Evolutionary conservation across 2,113 vertebrate genomes (phyloP), one percentile per base, ranked within the genome.

Genomic region (Tamias sibiricus): DNA sequence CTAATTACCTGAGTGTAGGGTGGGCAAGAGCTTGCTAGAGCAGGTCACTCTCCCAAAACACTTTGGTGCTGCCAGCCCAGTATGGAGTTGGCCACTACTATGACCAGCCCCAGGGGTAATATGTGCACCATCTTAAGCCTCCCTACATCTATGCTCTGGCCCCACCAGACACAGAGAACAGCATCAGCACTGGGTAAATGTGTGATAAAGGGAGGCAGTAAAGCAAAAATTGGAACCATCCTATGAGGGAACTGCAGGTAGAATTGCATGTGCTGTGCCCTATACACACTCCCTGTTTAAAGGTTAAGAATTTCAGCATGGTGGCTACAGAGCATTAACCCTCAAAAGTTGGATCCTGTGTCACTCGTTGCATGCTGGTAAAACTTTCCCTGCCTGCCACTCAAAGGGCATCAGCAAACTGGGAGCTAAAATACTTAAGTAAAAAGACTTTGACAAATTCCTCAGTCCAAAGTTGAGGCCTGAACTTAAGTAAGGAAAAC

Each of bases 81-180:
- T 22, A 7, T 20, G 4, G 16, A 32, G 32, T 26, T 64, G 52
- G 12, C 66, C 30, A n/a, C 40, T 13, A 2, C 52, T 28, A 4
- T 35, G 40, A 37, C 40, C 68, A 80, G 17, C 40, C 9, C 26
- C 35, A 52, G 90, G 35, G 4, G 13, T 91, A 64, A 30, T 10
- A 24, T 24, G 11, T 0, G 2, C 2, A 2, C n/a, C 1, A 0
- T 12, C 17, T 37, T 42, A 57, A 20, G 0, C 4, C 20, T 84
- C 30, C 57, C 30, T 44, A 26, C 2, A 68, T 52, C 86, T 66
- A 17, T 42, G 54, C 17, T 59, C n/a, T 69, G 9, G 32, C 4
- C 20, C 20, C 20, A 28, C 47, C 32, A n/a, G 32, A 11, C n/a
- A 22, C 7, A 4, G 26, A 80, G 8, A 6, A 28, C 30, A 44